phyloP scores from a whole-genome alignment of 2,888 invertebrate genomes.

The Philaethria dido region DNA sequence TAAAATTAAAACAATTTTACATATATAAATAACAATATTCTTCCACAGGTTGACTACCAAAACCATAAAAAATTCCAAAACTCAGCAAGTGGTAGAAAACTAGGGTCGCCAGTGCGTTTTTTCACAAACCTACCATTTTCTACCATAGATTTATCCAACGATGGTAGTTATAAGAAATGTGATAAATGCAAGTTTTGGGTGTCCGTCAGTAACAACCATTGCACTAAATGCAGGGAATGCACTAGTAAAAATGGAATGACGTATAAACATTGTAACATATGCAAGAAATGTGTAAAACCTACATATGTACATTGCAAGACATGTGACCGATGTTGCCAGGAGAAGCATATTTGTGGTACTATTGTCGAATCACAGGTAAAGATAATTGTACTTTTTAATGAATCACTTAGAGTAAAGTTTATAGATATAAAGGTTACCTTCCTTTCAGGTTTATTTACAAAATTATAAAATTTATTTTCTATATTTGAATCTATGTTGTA shows the following conservation, averaged over 20 bases:
- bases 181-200: conserved; percentile 88
- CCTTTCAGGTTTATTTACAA: no score
- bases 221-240: conserved; percentile 69
- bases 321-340: conserved; percentile 87
- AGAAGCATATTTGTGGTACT: conserved; percentile 68
- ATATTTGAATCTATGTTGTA: no score
- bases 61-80: conserved; percentile 90
- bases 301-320: conserved; percentile 90
- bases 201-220: conserved; percentile 65
- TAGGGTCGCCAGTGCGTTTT: conserved; percentile 93
- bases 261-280: conserved; percentile 90
- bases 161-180: conserved; percentile 90
- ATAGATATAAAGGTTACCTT: no score
- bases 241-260: conserved; percentile 86
- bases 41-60: conserved; percentile 88
- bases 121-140: conserved; percentile 90
- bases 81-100: conserved; percentile 86
- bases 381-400: no score
- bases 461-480: no score
- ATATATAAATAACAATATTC: background rate
- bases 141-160: conserved; percentile 73
- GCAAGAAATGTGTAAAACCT: conserved; percentile 92
- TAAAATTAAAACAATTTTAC: no score
- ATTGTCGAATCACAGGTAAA: conserved; percentile 70
- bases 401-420: no score